Evolutionary conservation across 2,797 vertebrate species (phyloP), one percentile per base, ranked within the genome.

Genomic region (Pangasius krempfi): DNA sequence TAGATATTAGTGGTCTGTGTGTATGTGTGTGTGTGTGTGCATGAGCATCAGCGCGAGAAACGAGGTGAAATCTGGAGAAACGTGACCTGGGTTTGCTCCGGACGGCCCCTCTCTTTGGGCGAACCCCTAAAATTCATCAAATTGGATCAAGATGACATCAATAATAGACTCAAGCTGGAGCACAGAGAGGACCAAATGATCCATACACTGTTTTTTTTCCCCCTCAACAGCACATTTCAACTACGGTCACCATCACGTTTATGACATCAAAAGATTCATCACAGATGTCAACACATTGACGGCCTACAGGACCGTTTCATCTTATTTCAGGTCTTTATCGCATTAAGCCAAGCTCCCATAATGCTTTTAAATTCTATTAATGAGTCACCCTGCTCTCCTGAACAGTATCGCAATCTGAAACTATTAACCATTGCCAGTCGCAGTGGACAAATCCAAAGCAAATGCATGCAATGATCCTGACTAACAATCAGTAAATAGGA

Each of bases 131-230:
- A 91, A 91, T 91, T 90, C 91, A 91, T 92, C 91, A 92, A 92
- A 92, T 92, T 92, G 90, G 90, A 92, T 92, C 92, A 92, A 92
- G 92, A 92, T 92, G 92, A 91, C 90, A 91, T 91, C 86, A 91
- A 92, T 92, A 92, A 92, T 91, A 87, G 86, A 89, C 88, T 92
- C 92, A 92, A 92, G 92, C 89, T 92, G 92, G 88, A 89, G 91
- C 89, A 73, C 84, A 68, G 75, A 88, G 73, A 89, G 89, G 88
- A 90, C 89, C 89, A 90, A 91, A 91, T 90, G 91, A 92, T 91
- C 91, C 92, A 82, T 89, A 90, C 89, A 88, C 89, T 91, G 91
- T 91, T 92, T 90, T 91, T 91, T 90, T 91, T 86, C 68, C 54
- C 40, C 70, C 70, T 86, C 80, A 76, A 90, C 82, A 89, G 91